Evolutionary conservation across 1,140 invertebrate species (phyloP), one percentile per base, ranked within the genome.

Genomic region (Drosophila pectinifera): DNA sequence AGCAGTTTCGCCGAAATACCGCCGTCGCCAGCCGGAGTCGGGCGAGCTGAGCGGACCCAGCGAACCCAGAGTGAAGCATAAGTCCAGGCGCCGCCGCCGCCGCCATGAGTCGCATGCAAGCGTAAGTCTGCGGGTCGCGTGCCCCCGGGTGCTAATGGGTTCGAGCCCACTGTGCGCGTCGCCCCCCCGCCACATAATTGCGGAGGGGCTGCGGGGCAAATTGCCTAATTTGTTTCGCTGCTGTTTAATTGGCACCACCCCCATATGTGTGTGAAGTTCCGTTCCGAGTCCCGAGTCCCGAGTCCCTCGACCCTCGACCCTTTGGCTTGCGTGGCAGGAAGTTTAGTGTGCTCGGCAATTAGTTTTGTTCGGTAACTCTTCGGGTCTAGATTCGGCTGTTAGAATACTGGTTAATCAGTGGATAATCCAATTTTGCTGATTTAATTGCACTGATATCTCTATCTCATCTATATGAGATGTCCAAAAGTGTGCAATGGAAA

Each of bases 21-120:
- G 24, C 36, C 53, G 24, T 24, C 39, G 51, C 24, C 26, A 36
- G 31, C 8, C 28, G 28, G 28, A 31, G 28, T 10, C 8, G 28
- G 28, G 28, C 28, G 28, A 31, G 28, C 28, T 31, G 28, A 31
- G 28, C 46, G 8, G 39, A 34, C 22, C 28, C 43, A 31, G 28
- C 46, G 8, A 34, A 34, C 22, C 28, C 43, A 24, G 38, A 57
- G 34, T 54, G 69, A 70, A 88, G 79, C 83, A 88, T 86, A 86
- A 49, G 63, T 65, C 49, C 1, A 65, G 78, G 79, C 75, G 79
- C 65, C 79, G 39, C 61, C 75, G 79, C 65, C 79, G 39, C 61
- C 10, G 56, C 39, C 54, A 90, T 90, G 86, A 90, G 80, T 72
- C 86, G 86, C 79, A 90, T 90, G 82, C 86, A 90, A 83, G 79